Percentiles rank a stretch among this genome's conserved stretches.
Conservation (phyloP, 2,888 invertebrate genomes). For the Perithous albicinctus region DNA sequence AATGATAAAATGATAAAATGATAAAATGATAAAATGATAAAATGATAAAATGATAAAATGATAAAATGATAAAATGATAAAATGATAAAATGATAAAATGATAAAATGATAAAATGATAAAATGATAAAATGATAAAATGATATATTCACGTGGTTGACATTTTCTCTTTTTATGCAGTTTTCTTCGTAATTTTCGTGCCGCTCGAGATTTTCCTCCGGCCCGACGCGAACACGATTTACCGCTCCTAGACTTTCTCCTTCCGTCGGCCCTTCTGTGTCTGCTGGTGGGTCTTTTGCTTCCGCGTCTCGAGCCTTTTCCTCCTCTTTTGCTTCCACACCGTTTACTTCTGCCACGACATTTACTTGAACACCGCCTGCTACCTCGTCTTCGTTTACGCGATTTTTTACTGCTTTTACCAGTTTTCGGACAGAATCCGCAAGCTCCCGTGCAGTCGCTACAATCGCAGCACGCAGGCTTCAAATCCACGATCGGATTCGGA, state of each 20-base stretch:
- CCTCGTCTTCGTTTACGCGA: slow-evolving; percentile 19
- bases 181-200: slow-evolving; percentile 37
- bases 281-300: slow-evolving; percentile 27
- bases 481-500: not conserved
- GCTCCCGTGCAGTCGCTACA: slow-evolving; percentile 71
- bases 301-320: slow-evolving; percentile 15
- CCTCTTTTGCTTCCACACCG: slow-evolving; percentile 32
- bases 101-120: not conserved
- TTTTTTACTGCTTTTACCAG: slow-evolving; percentile 29
- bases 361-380: slow-evolving; percentile 50
- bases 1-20: not conserved
- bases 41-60: not conserved
- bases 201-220: slow-evolving; percentile 23
- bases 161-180: slow-evolving; percentile 24
- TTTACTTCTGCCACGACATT: slow-evolving; percentile 35
- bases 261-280: slow-evolving; percentile 20
- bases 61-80: not conserved
- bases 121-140: slow-evolving; percentile 17
- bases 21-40: not conserved
- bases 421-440: slow-evolving; percentile 71
- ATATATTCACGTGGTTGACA: not conserved
- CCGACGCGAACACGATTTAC: slow-evolving; percentile 38
- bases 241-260: slow-evolving; percentile 39
- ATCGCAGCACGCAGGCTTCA: slow-evolving; percentile 69
- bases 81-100: not conserved